Percentiles rank a stretch among this genome's conserved stretches.
Conservation (phyloP, 30 jellyfish, hydroid and myxozoan genomes). For the Aurelia sp. region DNA sequence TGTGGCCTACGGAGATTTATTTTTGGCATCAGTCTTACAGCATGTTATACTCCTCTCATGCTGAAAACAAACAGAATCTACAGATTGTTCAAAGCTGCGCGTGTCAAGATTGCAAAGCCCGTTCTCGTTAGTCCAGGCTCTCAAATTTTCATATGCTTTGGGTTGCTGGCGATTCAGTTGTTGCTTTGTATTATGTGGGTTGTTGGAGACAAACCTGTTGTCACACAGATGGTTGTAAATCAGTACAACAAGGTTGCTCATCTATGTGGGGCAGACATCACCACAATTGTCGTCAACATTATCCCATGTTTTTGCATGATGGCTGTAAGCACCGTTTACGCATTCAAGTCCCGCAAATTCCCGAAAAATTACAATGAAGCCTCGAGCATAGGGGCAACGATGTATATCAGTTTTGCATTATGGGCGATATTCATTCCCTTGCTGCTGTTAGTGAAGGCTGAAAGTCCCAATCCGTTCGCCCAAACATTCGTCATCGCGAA, state of each 20-base stretch:
- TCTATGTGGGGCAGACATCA: constrained; percentile 20
- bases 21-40: constrained; percentile 79
- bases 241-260: constrained; percentile 44
- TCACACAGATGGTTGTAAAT: constrained; percentile 56
- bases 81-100: constrained; percentile 81
- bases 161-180: constrained; percentile 74
- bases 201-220: constrained; percentile 69
- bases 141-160: constrained; percentile 74
- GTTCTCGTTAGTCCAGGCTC: constrained; percentile 71
- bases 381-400: constrained; percentile 34
- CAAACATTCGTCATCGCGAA: constrained; percentile 38
- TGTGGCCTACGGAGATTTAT: constrained; percentile 70
- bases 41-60: constrained; percentile 88
- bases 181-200: constrained; percentile 78
- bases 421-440: constrained; percentile 68
- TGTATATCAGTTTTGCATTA: constrained; percentile 46
- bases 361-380: constrained; percentile 72
- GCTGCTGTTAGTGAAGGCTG: constrained; percentile 24
- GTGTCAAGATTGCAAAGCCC: constrained; percentile 40
- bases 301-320: constrained; percentile 43
- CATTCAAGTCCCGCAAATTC: constrained; percentile 64
- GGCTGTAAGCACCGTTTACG: constrained; percentile 54
- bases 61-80: constrained; percentile 82
- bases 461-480: constrained; percentile 22
- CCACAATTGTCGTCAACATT: constrained; percentile 24